Percentiles rank a stretch among this genome's conserved stretches.
Evolutionary conservation across 2,888 invertebrate genomes (phyloP).

Genomic region (Acronicta alni): DNA sequence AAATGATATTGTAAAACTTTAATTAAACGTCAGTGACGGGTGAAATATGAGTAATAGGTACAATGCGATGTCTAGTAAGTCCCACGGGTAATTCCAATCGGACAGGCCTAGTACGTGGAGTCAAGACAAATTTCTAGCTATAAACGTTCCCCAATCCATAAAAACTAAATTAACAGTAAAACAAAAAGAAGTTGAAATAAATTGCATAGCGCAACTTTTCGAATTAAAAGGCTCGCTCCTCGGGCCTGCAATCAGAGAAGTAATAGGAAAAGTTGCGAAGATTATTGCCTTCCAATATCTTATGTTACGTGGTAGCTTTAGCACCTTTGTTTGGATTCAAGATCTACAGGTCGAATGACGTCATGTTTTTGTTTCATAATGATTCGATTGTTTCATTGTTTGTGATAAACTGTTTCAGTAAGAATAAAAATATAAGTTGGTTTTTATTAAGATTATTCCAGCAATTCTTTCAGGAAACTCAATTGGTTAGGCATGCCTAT

Average conservation of each 20-base stretch:
- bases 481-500: constrained; percentile 29
- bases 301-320: constrained; percentile 46
- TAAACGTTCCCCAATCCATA: constrained; percentile 34
- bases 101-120: no score
- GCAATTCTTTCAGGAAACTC: background rate
- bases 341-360: constrained; percentile 39
- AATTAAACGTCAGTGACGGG: no score
- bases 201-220: constrained; percentile 69
- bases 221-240: constrained; percentile 67
- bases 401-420: no score
- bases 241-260: constrained; percentile 64
- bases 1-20: no score
- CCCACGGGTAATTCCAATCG: no score
- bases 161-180: constrained; percentile 53
- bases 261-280: constrained; percentile 71
- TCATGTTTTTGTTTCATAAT: background rate
- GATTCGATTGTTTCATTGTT: no score
- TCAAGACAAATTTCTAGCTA: background rate
- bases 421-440: no score
- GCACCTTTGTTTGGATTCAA: constrained; percentile 14
- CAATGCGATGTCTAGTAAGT: no score
- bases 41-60: no score
- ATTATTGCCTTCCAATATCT: constrained; percentile 68
- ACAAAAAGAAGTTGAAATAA: constrained; percentile 61
- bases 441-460: no score